phyloP scores from a whole-genome alignment of 2,113 vertebrate species.

The Psammodynastes pulverulentus region DNA sequence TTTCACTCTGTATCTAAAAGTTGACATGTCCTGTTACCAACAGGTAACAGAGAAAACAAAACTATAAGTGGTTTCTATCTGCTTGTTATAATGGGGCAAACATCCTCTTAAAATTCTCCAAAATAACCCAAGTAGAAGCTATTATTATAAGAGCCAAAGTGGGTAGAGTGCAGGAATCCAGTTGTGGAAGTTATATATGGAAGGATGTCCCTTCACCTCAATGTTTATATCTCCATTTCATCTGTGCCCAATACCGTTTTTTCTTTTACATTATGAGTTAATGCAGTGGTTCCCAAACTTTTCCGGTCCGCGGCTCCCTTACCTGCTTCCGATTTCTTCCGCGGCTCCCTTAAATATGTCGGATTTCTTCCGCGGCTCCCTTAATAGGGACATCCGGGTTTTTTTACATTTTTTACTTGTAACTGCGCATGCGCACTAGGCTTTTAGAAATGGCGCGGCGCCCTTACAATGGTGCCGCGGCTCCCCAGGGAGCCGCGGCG shows the following conservation, averaged over 20 bases:
- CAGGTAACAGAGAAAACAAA: not conserved
- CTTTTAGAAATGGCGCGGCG: too few relatives aligned
- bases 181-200: not conserved
- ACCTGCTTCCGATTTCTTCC: too few relatives aligned
- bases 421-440: too few relatives aligned
- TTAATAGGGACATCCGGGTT: too few relatives aligned
- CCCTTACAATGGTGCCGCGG: too few relatives aligned
- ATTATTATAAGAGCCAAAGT: too few relatives aligned
- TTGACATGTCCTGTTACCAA: not conserved
- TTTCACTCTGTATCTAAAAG: not conserved
- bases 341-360: too few relatives aligned
- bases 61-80: not conserved
- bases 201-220: not conserved
- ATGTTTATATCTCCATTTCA: not conserved
- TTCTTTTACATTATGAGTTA: not conserved
- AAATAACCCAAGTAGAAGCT: not conserved
- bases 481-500: too few relatives aligned
- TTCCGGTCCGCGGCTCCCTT: too few relatives aligned
- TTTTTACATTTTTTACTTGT: too few relatives aligned
- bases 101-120: not conserved
- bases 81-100: not conserved
- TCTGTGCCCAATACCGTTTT: not conserved
- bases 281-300: too few relatives aligned
- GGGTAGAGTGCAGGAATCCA: not conserved
- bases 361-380: too few relatives aligned